Conservation (phyloP, 2,113 vertebrate genomes). For the Nettapus auritus region DNA sequence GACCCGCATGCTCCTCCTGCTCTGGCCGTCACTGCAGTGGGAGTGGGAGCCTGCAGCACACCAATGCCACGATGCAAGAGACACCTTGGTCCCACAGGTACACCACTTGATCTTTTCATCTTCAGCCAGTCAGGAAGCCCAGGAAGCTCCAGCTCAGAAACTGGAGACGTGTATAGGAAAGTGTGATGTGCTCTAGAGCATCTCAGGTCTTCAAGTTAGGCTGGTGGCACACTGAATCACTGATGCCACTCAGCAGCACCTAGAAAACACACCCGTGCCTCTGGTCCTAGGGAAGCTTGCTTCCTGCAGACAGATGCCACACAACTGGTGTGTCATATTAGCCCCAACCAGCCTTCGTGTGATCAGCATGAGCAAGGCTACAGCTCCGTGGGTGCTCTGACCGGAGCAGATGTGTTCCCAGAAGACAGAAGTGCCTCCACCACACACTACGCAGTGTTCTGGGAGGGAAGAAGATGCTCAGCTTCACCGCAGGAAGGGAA, state of each 20-base stretch:
- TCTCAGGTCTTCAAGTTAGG: not conserved
- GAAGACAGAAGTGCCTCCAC: not conserved
- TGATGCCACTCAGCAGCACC: not conserved
- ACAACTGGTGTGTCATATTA: not conserved
- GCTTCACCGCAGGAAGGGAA: not conserved
- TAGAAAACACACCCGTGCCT: not conserved
- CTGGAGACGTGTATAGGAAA: rapidly evolving
- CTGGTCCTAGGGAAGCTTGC: not conserved
- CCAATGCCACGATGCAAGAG: rapidly evolving
- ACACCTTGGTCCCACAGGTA: not conserved
- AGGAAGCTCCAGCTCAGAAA: not conserved
- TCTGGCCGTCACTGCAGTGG: not conserved
- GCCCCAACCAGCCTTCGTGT: not conserved
- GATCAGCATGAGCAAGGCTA: not conserved
- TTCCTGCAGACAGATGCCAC: not conserved
- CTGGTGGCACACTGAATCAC: not conserved
- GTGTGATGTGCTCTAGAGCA: rapidly evolving
- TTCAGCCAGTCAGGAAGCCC: not conserved
- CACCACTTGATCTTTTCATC: not conserved
- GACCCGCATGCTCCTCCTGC: not conserved
- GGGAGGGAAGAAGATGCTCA: not conserved
- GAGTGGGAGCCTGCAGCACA: not conserved
- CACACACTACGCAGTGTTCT: not conserved
- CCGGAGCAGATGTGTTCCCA: not conserved
- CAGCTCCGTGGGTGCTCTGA: not conserved